phyloP scores from a whole-genome alignment of 2,888 invertebrate species.

The Sylvicola fuscatus region DNA sequence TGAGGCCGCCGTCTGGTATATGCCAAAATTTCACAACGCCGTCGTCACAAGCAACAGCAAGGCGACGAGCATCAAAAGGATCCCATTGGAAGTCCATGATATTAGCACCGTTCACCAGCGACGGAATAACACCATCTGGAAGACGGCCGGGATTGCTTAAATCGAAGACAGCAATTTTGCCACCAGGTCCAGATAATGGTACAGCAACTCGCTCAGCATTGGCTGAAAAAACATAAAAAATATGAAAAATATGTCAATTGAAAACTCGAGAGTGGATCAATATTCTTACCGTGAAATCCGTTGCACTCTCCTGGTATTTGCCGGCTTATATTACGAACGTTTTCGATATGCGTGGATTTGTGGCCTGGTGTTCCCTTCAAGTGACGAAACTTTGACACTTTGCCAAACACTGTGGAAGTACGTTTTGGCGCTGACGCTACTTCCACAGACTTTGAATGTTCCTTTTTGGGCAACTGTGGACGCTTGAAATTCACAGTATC shows the following conservation, averaged over 20 bases:
- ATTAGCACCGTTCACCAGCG: slow-evolving; percentile 74
- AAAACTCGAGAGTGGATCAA: no score
- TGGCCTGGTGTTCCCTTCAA: slow-evolving; percentile 78
- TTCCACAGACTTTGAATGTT: slow-evolving; percentile 23
- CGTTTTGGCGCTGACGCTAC: slow-evolving; percentile 50
- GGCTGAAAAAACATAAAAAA: slow-evolving; percentile 32
- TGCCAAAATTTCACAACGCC: slow-evolving; percentile 65
- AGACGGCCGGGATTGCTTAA: slow-evolving; percentile 54
- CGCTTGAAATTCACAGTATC: slow-evolving; percentile 12
- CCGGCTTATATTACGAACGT: slow-evolving; percentile 71
- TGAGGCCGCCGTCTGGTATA: slow-evolving; percentile 48
- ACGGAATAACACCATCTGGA: slow-evolving; percentile 62
- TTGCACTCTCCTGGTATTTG: slow-evolving; percentile 90
- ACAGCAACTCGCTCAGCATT: slow-evolving; percentile 77
- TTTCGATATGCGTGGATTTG: slow-evolving; percentile 81
- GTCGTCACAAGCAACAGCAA: slow-evolving; percentile 81
- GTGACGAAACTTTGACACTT: slow-evolving; percentile 83
- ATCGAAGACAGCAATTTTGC: slow-evolving; percentile 72
- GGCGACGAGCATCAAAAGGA: slow-evolving; percentile 60
- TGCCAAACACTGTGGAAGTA: slow-evolving; percentile 70
- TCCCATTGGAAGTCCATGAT: slow-evolving; percentile 91
- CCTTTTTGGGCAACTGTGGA: slow-evolving; percentile 8
- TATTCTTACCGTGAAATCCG: slow-evolving; percentile 57
- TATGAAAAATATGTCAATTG: slow-evolving; percentile 1
- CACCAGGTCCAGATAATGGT: slow-evolving; percentile 77